Conservation (phyloP, 2,888 invertebrate genomes). For the Odontocerum albicorne region DNA sequence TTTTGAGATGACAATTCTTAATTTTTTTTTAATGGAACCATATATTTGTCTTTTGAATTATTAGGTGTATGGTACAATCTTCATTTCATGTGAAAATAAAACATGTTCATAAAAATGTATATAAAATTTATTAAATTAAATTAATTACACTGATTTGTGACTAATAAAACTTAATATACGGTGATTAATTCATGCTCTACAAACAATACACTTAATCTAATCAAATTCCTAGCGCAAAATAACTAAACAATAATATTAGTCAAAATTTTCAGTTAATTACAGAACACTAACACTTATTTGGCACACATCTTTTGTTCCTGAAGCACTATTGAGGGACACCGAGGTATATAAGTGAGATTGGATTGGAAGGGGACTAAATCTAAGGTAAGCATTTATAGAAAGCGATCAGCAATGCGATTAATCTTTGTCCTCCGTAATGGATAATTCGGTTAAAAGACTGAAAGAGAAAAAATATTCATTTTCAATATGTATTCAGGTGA, state of each 20-base stretch:
- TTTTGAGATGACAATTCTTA: too few relatives aligned
- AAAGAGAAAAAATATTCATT: constrained; percentile 42
- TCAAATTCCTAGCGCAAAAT: too few relatives aligned
- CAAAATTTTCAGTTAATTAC: constrained; percentile 3
- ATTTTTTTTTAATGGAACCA: too few relatives aligned
- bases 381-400: constrained; percentile 26
- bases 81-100: constrained; percentile 14
- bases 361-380: background rate
- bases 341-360: constrained; percentile 6
- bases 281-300: constrained; percentile 18
- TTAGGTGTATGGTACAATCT: too few relatives aligned
- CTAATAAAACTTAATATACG: constrained; percentile 11
- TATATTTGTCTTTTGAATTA: too few relatives aligned
- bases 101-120: constrained; percentile 3
- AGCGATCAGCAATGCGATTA: constrained; percentile 41
- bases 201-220: background rate
- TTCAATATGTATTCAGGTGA: constrained; percentile 20
- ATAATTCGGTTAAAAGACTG: constrained; percentile 58
- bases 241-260: too few relatives aligned
- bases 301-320: constrained; percentile 18
- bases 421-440: constrained; percentile 58
- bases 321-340: background rate
- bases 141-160: constrained; percentile 18
- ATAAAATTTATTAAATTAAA: constrained; percentile 20
- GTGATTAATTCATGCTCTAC: constrained; percentile 10